These are phyloP conservation scores for Platycheirus rosarum DNA, from an alignment of 2,888 invertebrate species.

Conservation along the genomic window DNA sequence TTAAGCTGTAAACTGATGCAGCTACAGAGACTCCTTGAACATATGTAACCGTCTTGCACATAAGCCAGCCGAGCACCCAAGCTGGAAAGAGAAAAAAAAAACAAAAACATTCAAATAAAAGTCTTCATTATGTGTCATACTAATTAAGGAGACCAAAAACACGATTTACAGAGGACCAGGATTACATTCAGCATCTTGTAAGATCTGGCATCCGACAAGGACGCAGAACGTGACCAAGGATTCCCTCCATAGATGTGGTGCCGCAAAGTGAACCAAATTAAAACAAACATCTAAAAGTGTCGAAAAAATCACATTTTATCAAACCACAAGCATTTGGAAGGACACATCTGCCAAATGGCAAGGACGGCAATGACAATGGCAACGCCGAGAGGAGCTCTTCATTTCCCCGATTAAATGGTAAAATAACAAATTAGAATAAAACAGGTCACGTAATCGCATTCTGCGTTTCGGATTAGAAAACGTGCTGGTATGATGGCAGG, in stretches of 20 bases:
- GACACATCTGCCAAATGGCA: background rate
- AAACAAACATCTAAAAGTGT: slow-evolving; percentile 1
- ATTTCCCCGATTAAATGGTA: slow-evolving; percentile 51
- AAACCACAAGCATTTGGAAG: slow-evolving; percentile 1
- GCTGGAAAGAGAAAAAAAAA: slow-evolving; percentile 85
- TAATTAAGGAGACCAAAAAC: slow-evolving; percentile 39
- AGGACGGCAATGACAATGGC: slow-evolving; percentile 9
- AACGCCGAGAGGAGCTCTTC: slow-evolving; percentile 1
- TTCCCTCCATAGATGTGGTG: background rate
- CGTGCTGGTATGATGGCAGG: slow-evolving; percentile 49
- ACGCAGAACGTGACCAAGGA: slow-evolving; percentile 33
- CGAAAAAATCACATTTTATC: slow-evolving; percentile 5
- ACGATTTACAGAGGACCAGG: slow-evolving; percentile 14
- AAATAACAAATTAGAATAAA: slow-evolving; percentile 63
- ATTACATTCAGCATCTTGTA: slow-evolving; percentile 39
- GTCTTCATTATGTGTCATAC: slow-evolving; percentile 23
- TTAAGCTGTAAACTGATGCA: slow-evolving; percentile 97
- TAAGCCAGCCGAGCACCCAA: slow-evolving; percentile 96
- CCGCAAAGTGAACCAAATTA: slow-evolving; percentile 39
- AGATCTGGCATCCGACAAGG: background rate
- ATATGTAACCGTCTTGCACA: slow-evolving; percentile 98
- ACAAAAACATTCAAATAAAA: slow-evolving; percentile 66
- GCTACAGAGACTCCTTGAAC: slow-evolving; percentile 97
- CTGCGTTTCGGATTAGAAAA: slow-evolving; percentile 54
- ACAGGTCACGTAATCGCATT: slow-evolving; percentile 69